Percentiles rank a stretch among this genome's conserved stretches.
These are phyloP conservation scores for Hydractinia echinata DNA, from an alignment of 30 jellyfish, hydroid and myxozoan species.

Conservation along the genomic window DNA sequence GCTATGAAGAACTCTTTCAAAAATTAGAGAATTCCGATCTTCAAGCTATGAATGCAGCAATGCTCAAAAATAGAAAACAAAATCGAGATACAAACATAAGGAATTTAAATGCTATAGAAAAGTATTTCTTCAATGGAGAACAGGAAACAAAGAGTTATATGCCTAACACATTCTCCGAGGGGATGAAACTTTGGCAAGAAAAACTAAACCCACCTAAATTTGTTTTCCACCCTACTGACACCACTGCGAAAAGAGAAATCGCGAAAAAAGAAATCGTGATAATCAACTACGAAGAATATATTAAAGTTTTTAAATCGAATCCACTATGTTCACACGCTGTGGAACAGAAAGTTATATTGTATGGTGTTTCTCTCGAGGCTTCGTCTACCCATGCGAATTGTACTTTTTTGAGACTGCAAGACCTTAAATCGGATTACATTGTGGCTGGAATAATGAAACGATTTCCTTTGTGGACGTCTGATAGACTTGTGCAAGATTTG, in stretches of 20 bases:
- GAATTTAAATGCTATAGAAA: constrained; percentile 5
- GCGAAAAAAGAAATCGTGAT: background rate
- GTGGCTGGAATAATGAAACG: too few relatives aligned
- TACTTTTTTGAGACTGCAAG: too few relatives aligned
- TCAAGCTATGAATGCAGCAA: background rate
- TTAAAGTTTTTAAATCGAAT: too few relatives aligned
- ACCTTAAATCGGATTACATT: too few relatives aligned
- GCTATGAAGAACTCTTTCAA: too few relatives aligned
- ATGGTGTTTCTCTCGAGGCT: too few relatives aligned
- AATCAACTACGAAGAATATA: too few relatives aligned
- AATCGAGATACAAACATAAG: background rate
- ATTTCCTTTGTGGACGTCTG: too few relatives aligned
- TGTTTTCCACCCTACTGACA: background rate
- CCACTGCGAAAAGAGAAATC: background rate
- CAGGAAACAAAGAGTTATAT: background rate
- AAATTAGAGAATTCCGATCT: background rate
- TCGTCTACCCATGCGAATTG: too few relatives aligned
- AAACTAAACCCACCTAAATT: background rate
- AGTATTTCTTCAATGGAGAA: background rate
- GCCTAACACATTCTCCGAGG: background rate
- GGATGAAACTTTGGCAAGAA: background rate
- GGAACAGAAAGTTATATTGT: too few relatives aligned
- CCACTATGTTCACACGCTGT: too few relatives aligned
- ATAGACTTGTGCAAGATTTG: too few relatives aligned
- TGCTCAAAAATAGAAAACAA: background rate